Conservation (phyloP, 2,888 invertebrate genomes). For the Sarcophaga caerulescens region DNA sequence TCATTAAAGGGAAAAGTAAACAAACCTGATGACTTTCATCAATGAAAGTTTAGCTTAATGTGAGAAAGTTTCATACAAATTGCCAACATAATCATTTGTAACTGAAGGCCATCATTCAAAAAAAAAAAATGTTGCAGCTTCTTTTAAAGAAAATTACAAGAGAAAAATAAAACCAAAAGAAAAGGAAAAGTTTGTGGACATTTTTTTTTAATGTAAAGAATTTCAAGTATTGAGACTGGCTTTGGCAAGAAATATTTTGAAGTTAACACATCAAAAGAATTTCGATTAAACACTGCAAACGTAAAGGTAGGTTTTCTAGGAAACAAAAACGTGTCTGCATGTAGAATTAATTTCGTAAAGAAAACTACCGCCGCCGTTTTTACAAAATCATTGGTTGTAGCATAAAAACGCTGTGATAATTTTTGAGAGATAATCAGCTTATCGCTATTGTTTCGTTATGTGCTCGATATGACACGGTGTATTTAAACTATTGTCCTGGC, state of each 20-base stretch:
- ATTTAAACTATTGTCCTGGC: conserved; percentile 68
- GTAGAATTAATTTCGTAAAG: too few relatives aligned
- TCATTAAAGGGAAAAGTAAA: conserved; percentile 33
- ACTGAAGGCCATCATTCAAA: conserved; percentile 20
- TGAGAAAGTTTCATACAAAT: conserved; percentile 55
- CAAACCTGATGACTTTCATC: conserved; percentile 52
- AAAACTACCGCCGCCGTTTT: too few relatives aligned
- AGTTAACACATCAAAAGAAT: background rate
- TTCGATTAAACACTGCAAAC: conserved; percentile 1
- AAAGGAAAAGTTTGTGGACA: conserved; percentile 28
- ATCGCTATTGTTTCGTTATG: conserved; percentile 56
- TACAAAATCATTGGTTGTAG: too few relatives aligned
- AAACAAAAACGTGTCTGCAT: background rate
- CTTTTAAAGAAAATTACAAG: conserved; percentile 4
- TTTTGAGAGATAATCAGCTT: conserved; percentile 67
- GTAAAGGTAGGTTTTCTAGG: background rate
- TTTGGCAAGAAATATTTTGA: too few relatives aligned
- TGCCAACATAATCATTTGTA: conserved; percentile 38
- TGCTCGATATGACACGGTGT: conserved; percentile 67
- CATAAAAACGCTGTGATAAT: too few relatives aligned
- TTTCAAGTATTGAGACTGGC: too few relatives aligned
- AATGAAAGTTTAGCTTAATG: conserved; percentile 58
- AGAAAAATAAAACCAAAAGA: background rate
- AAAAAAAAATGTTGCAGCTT: background rate
- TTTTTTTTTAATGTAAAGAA: background rate